These are phyloP conservation scores for Philypnodon macrostomus DNA, from an alignment of 2,797 vertebrate genomes.

Conservation along the genomic window DNA sequence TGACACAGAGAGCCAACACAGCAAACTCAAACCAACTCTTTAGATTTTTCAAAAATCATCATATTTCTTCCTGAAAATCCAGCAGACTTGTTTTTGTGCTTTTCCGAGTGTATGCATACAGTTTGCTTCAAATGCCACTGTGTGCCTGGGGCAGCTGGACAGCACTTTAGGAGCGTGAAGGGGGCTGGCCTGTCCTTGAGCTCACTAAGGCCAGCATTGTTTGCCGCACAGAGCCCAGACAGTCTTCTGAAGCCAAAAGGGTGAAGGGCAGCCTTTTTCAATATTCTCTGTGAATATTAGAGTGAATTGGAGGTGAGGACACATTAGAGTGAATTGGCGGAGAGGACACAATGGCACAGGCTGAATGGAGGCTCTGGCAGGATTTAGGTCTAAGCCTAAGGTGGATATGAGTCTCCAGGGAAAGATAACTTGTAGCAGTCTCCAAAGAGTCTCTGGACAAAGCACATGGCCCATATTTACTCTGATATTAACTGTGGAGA, in stretches of 20 bases:
- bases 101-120: constrained; percentile 40
- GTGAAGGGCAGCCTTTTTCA: constrained; percentile 25
- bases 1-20: constrained; percentile 23
- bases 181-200: constrained; percentile 20
- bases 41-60: constrained; percentile 41
- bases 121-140: constrained; percentile 58
- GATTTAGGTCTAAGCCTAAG: constrained; percentile 24
- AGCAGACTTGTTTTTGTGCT: constrained; percentile 43
- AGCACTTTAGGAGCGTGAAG: constrained; percentile 37
- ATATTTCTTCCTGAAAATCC: constrained; percentile 28
- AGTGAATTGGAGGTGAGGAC: constrained; percentile 20
- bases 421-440: constrained; percentile 11
- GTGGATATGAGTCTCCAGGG: constrained; percentile 23
- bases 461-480: constrained; percentile 6
- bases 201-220: constrained; percentile 20
- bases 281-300: constrained; percentile 15
- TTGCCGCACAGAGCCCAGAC: constrained; percentile 15
- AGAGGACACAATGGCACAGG: constrained; percentile 12
- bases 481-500: constrained; percentile 7
- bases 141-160: constrained; percentile 53
- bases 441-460: constrained; percentile 11
- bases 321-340: constrained; percentile 18
- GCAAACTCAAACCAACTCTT: constrained; percentile 19
- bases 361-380: constrained; percentile 15
- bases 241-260: constrained; percentile 23